Conservation (phyloP, 2,113 vertebrate species). For the Myotis lucifugus region DNA sequence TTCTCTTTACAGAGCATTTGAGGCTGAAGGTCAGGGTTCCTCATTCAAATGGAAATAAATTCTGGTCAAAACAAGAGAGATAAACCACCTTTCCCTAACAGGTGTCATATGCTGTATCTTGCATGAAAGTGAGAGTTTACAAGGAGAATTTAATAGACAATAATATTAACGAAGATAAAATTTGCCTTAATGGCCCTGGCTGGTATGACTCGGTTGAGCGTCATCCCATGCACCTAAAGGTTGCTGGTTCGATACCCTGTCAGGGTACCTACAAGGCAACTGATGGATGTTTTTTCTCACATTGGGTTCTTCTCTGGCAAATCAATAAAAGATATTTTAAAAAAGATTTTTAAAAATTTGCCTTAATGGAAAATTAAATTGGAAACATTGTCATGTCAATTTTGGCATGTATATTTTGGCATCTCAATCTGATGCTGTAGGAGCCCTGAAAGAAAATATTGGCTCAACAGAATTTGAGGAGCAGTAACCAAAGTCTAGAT, state of each 20-base stretch:
- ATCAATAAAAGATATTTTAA: neutral
- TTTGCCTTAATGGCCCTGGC: neutral
- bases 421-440: neutral
- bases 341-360: neutral
- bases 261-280: neutral
- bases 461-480: neutral
- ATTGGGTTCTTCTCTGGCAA: neutral
- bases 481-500: neutral
- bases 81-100: neutral
- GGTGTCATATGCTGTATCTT: neutral
- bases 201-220: neutral
- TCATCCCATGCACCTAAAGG: neutral
- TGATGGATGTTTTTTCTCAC: neutral
- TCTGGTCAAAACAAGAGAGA: neutral
- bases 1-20: neutral
- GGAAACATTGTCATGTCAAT: neutral
- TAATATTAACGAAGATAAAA: neutral
- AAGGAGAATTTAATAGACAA: neutral
- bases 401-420: neutral
- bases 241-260: neutral
- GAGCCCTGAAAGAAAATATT: slow-evolving; percentile 10
- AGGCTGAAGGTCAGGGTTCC: neutral
- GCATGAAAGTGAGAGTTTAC: neutral
- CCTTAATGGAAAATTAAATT: neutral
- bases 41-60: slow-evolving; percentile 10